Base-by-base conservation (phyloP, 2,797 vertebrate genomes). In the Knipowitschia caucasica region DNA sequence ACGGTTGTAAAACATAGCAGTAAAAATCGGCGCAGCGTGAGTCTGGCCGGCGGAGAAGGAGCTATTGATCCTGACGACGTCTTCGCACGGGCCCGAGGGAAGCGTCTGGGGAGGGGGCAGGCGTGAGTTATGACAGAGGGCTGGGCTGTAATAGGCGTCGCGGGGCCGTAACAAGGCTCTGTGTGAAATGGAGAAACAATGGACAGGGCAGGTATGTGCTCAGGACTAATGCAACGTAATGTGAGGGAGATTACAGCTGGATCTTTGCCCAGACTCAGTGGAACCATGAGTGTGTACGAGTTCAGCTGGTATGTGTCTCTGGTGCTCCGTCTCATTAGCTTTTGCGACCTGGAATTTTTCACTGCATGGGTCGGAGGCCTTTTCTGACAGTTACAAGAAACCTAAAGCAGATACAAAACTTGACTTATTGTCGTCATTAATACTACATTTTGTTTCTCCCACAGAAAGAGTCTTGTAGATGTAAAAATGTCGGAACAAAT, bases 1-100 rank as follows among this genome's bases (percentile, higher is more conserved):
- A 29, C 17, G 15, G 64, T 43, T 65, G 74, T 80, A 74, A 75
- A 75, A 62, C 0, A 8, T 27, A 18, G 58, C 27, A 53, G 17
- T 77, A 73, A 81, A 83, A 66, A 27, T 8, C 5, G 2, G 58
- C 50, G 62, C 66, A 57, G 33, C 30, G 30, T n/a, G n/a, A n/a
- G n/a, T n/a, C 59, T 26, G 55, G 29, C 50, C 46, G 62, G 63
- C 52, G 53, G 51, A 67, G 40, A 26, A 34, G 44, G 46, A 6
- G 17, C 8, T 71, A 66, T 64, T 59, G 60, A 76, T 67, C 62
- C 4, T 18, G 10, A 51, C 62, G 2, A 3, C 47, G 11, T 36
- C 52, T 20, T 29, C 57, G 50, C 30, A 18, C 25, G 18, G 42
- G 46, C 25, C 12, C 24, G 44, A 46, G 17, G 33, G 53, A 23